These are phyloP conservation scores for Pherbina coryleti DNA, from an alignment of 2,888 invertebrate genomes.

Conservation along the genomic window DNA sequence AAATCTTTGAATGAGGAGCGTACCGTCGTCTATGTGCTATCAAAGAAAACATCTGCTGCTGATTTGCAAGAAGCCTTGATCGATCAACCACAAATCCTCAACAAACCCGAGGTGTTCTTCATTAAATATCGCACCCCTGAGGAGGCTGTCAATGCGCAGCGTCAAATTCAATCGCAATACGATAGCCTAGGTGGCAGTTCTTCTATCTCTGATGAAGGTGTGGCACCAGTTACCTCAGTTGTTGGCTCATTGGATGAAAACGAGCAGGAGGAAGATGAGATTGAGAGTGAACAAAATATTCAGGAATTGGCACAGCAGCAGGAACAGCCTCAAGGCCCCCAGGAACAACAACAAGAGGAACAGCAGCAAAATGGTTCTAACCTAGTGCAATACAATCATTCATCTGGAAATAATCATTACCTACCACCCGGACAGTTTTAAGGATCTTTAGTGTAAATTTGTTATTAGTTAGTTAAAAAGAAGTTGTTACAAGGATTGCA, in stretches of 20 bases:
- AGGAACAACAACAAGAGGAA: neutral
- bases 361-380: neutral
- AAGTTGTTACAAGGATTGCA: constrained; percentile 50
- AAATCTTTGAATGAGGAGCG: constrained; percentile 66
- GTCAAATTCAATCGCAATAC: constrained; percentile 67
- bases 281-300: constrained; percentile 39
- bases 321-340: constrained; percentile 23
- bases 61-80: constrained; percentile 65
- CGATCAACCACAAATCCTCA: constrained; percentile 62
- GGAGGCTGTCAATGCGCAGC: constrained; percentile 67
- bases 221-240: constrained; percentile 66
- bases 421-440: constrained; percentile 59
- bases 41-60: constrained; percentile 65
- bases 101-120: constrained; percentile 69
- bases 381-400: constrained; percentile 26
- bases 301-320: constrained; percentile 38
- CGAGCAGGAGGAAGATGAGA: constrained; percentile 55
- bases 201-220: constrained; percentile 65
- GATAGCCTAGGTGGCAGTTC: constrained; percentile 65
- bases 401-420: constrained; percentile 53
- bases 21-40: constrained; percentile 68
- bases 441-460: constrained; percentile 60
- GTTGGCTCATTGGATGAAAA: constrained; percentile 63
- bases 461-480: constrained; percentile 60
- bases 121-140: constrained; percentile 69